Base-by-base conservation (phyloP, 2,797 vertebrate genomes). In the Semotilus atromaculatus region DNA sequence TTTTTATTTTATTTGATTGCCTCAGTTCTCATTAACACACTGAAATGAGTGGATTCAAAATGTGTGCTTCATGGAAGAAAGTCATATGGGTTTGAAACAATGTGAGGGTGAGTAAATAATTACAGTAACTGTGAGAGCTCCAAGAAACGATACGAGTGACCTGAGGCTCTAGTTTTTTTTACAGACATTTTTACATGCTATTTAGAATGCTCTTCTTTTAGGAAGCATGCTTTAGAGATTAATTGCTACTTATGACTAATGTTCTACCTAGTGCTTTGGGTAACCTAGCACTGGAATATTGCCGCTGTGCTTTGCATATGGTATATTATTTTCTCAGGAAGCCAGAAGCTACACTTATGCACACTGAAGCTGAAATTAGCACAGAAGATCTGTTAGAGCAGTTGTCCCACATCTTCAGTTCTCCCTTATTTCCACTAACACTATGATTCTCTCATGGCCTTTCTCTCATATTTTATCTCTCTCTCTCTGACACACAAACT, bases 281-380 rank as follows among this genome's bases (percentile, higher is more conserved):
- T 53, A 53, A 34, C 5, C 11, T 7, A 34, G 23, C 23, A 10
- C 21, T 68, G 14, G 8, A 38, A 53, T 68, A 68, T n/a, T 68
- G 31, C 18, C 31, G 71, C 23, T 71, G 48, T 70, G 16, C 60
- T 73, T 16, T 79, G 51, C 58, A 60, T 66, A 53, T 34, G 64
- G n/a, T 67, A 79, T 51, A 34, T 71, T 79, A 9, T 73, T 68
- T 51, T 78, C 43, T 36, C 23, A 64, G 72, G 40, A 60, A 78
- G 67, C 74, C 36, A 40, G 67, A 81, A 71, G 67, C 67, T 72
- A 40, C 18, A 82, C 26, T 82, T 70, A 23, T 55, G 78, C 38
- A 60, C 55, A 71, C 55, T 21, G 71, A 58, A 62, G 31, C n/a
- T 79, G 34, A 79, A 82, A 73, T 79, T 77, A 71, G 66, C 70